Evolutionary conservation across 2,888 invertebrate species (phyloP), one percentile per base, ranked within the genome.

Genomic region (Psylliodes chrysocephalus): DNA sequence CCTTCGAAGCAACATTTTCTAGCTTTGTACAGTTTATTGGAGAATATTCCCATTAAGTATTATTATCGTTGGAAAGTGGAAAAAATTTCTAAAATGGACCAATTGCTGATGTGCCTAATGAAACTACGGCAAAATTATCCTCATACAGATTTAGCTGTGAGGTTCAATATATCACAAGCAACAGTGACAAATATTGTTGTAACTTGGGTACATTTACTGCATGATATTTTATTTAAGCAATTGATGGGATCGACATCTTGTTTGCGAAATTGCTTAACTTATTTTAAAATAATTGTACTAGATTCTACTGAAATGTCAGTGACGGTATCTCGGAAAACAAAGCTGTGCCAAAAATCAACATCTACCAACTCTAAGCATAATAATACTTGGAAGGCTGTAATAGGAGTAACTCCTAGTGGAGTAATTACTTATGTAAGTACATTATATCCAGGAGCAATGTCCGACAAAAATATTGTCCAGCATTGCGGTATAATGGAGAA

Each of bases 391-490:
- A 62, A 66, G 47, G 12, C 42, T 14, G 7, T 19, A 8, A n/a
- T 18, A 47, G 74, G 70, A 10, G 70, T 73, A 55, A 74, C 75
- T 17, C 75, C 76, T 18, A 74, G 75, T 70, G 76, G 76, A 4
- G 70, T 73, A 5, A 56, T 75, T 4, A 74, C 73, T 3, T 76
- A 68, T 66, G 63, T 70, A 0, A 73, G 73, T 54, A 57, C 64
- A 7, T 49, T 72, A n/a, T 77, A 72, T 64, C 73, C 73, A 18
- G 76, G 77, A 3, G 70, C 71, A 3, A 65, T 63, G 19, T 73
- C 75, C 0, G 71, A 75, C 54, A 71, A 72, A 64, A 68, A 66
- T 60, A 67, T 75, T 60, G 67, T 68, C 2, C 30, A 68, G 28
- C 40, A 69, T 47, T 70, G 68, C 61, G 68, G 66, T 7, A 35